These are phyloP conservation scores for Cynocephalus volans DNA, from an alignment of 2,113 vertebrate species.

Conservation along the genomic window DNA sequence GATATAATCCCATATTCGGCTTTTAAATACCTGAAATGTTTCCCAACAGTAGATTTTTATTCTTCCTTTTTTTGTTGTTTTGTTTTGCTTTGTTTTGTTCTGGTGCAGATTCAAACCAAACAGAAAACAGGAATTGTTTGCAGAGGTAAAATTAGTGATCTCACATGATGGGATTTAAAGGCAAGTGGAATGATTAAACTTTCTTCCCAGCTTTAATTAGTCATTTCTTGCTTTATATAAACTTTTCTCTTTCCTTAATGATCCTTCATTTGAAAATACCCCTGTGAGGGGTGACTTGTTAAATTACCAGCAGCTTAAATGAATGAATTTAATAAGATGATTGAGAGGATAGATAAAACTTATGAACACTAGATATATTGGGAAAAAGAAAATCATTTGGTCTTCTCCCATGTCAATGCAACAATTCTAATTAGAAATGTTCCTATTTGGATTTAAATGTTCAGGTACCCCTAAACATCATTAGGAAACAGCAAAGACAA, in stretches of 20 bases:
- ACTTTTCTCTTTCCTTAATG: constrained; percentile 10
- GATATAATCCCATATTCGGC: no score
- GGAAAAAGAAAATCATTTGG: neutral
- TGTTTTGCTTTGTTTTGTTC: neutral
- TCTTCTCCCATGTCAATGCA: neutral
- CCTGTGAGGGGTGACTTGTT: neutral
- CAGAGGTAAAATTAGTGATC: neutral
- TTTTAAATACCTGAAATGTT: constrained; percentile 21
- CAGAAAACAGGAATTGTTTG: neutral
- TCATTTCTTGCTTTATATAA: neutral
- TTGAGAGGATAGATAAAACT: neutral
- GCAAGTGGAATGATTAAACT: neutral
- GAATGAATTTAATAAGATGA: neutral
- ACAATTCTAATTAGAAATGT: neutral
- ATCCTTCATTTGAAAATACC: constrained; percentile 32
- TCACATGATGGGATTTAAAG: neutral
- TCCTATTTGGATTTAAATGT: neutral
- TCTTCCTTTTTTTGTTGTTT: neutral
- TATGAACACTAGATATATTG: neutral
- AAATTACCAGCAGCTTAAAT: neutral
- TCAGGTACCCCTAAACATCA: neutral
- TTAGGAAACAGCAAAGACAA: constrained; percentile 13
- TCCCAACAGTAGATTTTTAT: neutral
- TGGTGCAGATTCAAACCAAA: constrained; percentile 8
- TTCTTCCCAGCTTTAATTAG: neutral